Evolutionary conservation across 2,113 vertebrate species (phyloP).

Genomic region (Corythoichthys intestinalis): DNA sequence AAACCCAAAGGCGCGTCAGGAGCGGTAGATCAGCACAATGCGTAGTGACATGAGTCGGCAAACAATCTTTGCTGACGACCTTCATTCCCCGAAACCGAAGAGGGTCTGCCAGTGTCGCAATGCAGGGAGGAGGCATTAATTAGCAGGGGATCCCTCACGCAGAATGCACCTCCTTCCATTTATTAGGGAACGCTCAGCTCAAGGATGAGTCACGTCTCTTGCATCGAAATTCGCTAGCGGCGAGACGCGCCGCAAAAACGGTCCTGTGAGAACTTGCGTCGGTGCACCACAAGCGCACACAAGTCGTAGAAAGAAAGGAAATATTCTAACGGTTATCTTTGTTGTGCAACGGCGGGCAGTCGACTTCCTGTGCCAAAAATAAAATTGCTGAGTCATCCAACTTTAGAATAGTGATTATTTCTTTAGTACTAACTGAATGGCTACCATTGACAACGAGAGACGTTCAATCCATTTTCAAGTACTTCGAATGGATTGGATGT

Average conservation of each 20-base stretch:
- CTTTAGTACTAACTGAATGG: no score
- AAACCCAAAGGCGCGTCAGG: neutral
- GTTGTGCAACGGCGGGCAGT: no score
- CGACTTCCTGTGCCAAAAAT: no score
- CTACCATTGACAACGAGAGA: no score
- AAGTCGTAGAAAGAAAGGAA: neutral
- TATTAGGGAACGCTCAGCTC: constrained; percentile 16
- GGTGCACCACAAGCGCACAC: neutral
- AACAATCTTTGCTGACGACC: constrained; percentile 44
- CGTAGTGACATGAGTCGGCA: neutral
- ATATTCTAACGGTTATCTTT: neutral
- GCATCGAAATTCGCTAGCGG: neutral
- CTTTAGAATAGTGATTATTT: no score
- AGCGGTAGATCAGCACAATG: neutral
- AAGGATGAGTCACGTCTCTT: neutral
- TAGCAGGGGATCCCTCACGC: constrained; percentile 41
- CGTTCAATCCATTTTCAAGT: no score
- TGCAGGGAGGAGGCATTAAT: constrained; percentile 59
- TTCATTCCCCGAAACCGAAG: constrained; percentile 47
- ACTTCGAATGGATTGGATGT: no score
- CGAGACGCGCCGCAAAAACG: neutral
- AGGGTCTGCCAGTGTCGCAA: constrained; percentile 64
- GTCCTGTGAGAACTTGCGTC: neutral
- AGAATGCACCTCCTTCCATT: neutral
- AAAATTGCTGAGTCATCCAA: neutral